Evolutionary conservation across 2,113 vertebrate species (phyloP).

Genomic region (Spea bombifrons): DNA sequence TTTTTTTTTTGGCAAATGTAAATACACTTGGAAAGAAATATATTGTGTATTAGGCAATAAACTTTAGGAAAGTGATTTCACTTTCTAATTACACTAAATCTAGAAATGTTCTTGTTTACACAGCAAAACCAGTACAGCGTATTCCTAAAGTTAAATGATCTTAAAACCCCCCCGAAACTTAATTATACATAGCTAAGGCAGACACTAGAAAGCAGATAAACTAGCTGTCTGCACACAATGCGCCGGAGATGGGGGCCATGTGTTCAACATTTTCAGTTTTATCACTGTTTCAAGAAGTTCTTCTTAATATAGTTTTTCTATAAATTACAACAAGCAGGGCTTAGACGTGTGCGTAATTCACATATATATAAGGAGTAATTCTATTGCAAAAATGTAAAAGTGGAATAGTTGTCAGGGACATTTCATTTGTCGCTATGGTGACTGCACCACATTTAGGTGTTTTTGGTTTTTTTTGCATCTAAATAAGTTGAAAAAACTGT

Average conservation of each 20-base stretch:
- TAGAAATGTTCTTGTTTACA: neutral
- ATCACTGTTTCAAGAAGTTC: neutral
- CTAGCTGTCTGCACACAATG: constrained; percentile 1
- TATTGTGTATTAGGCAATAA: neutral
- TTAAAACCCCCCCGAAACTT: neutral
- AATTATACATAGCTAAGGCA: constrained; percentile 5
- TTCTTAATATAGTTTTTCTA: neutral
- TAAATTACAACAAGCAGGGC: no score
- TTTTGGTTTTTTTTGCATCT: no score
- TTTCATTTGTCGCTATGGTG: no score
- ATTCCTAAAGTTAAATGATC: neutral
- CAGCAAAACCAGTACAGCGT: neutral
- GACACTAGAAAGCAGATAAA: constrained; percentile 14
- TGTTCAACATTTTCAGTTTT: constrained; percentile 10
- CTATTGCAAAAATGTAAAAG: no score
- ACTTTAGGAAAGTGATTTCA: neutral
- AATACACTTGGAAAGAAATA: neutral
- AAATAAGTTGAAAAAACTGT: no score
- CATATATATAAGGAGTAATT: no score
- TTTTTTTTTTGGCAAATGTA: neutral
- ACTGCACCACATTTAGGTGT: no score
- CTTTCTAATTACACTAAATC: neutral
- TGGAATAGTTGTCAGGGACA: no score
- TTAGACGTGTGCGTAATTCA: no score
- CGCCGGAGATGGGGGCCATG: constrained; percentile 8